These are phyloP conservation scores for Coptodon bakossiorum DNA, from an alignment of 2,113 vertebrate species.

Conservation along the genomic window DNA sequence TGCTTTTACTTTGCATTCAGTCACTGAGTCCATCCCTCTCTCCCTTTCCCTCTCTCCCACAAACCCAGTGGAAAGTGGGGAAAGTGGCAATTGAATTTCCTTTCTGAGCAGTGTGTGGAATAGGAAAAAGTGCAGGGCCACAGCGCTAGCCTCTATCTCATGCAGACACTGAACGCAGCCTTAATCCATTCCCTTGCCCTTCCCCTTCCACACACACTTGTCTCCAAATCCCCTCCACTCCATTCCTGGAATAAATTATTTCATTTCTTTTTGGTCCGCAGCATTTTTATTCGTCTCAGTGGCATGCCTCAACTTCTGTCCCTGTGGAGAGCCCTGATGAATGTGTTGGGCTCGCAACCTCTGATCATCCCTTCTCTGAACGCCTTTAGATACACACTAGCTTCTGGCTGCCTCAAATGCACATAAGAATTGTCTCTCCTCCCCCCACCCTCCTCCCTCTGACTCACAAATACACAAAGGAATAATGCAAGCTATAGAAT, in stretches of 20 bases:
- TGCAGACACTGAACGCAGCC: constrained; percentile 34
- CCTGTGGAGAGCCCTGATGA: constrained; percentile 53
- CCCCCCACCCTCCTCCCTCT: not conserved
- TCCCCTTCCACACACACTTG: constrained; percentile 23
- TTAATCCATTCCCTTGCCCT: constrained; percentile 60
- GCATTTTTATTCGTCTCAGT: constrained; percentile 37
- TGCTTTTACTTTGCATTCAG: constrained; percentile 43
- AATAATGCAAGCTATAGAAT: constrained; percentile 30
- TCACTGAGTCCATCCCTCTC: not conserved
- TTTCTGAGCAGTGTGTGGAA: constrained; percentile 41
- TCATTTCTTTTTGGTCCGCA: constrained; percentile 38
- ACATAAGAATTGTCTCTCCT: constrained; percentile 15
- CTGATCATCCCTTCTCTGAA: constrained; percentile 56
- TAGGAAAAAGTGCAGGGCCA: constrained; percentile 52
- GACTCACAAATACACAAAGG: constrained; percentile 34
- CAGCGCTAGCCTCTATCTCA: constrained; percentile 32
- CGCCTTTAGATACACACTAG: constrained; percentile 47
- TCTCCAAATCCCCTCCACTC: constrained; percentile 55
- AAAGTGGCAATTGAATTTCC: constrained; percentile 63
- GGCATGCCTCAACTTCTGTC: constrained; percentile 34
- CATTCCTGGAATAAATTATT: constrained; percentile 64
- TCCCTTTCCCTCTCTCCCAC: not conserved
- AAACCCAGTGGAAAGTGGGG: not conserved
- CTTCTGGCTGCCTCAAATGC: constrained; percentile 36
- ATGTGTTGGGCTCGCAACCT: constrained; percentile 46